Conservation (phyloP, 2,113 vertebrate genomes). For the Probosciger aterrimus region DNA sequence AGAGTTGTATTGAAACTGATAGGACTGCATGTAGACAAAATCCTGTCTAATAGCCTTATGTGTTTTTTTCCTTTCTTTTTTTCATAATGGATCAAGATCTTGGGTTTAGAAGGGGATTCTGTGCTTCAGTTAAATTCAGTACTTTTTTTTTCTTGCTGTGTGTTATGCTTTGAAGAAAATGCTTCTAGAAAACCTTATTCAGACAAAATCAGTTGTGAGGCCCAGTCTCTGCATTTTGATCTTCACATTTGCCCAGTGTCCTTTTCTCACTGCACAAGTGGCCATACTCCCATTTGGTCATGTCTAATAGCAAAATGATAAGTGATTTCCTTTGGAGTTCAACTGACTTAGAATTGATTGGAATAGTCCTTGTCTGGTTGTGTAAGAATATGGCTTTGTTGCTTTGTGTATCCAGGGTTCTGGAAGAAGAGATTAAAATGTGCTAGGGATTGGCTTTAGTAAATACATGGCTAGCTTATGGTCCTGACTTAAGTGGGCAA, state of each 20-base stretch:
- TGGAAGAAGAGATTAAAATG: not conserved
- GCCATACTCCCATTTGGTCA: not conserved
- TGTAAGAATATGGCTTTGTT: not conserved
- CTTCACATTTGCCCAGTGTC: not conserved
- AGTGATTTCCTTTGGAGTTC: not conserved
- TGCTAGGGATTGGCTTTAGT: not conserved
- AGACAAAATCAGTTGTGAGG: not conserved
- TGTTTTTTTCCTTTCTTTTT: not conserved
- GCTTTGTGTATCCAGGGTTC: not conserved
- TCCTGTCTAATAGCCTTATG: not conserved
- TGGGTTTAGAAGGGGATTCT: not conserved
- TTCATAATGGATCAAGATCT: not conserved
- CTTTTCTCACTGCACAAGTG: not conserved
- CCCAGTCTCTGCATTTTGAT: not conserved
- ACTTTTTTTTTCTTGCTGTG: not conserved
- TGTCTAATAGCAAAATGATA: not conserved
- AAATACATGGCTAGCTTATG: not conserved
- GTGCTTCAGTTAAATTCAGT: not conserved
- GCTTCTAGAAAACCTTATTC: not conserved
- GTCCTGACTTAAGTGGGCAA: not conserved
- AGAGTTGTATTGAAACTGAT: not conserved
- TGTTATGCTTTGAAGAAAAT: not conserved
- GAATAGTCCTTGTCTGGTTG: not conserved
- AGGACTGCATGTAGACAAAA: not conserved
- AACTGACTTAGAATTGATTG: not conserved